These are phyloP conservation scores for Agonopterix subpropinquella DNA, from an alignment of 2,888 invertebrate species.

Conservation along the genomic window DNA sequence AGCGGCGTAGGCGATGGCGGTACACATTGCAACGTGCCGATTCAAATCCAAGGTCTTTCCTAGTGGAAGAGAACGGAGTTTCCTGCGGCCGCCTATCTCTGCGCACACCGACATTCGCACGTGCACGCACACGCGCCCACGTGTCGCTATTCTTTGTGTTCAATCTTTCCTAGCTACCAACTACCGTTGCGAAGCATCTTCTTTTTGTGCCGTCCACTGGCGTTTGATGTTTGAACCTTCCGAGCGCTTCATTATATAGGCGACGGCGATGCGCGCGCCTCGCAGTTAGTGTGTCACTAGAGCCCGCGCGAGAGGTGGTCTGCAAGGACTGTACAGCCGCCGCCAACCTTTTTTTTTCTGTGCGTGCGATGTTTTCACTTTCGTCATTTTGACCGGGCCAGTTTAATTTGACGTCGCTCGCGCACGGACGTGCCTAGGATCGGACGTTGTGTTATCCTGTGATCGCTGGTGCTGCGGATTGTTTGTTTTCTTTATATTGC, in stretches of 20 bases:
- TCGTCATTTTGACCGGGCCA: constrained; percentile 75
- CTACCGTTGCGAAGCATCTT: constrained; percentile 69
- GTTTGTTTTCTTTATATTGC: constrained; percentile 58
- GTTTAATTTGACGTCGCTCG: constrained; percentile 73
- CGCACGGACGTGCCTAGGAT: constrained; percentile 71
- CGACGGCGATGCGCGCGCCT: constrained; percentile 67
- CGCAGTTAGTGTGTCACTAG: constrained; percentile 74
- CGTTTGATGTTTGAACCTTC: constrained; percentile 62
- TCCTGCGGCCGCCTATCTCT: constrained; percentile 75
- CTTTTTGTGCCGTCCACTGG: constrained; percentile 66
- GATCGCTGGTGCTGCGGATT: constrained; percentile 60
- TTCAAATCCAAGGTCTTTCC: constrained; percentile 76
- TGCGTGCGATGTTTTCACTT: constrained; percentile 76
- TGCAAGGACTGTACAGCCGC: constrained; percentile 66
- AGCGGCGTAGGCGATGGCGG: constrained; percentile 71
- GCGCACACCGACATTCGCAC: constrained; percentile 63
- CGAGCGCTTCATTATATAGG: constrained; percentile 70
- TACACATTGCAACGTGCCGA: constrained; percentile 74
- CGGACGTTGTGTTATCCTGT: constrained; percentile 68
- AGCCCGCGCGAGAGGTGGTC: constrained; percentile 70
- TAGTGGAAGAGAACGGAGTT: constrained; percentile 77
- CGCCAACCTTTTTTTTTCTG: constrained; percentile 71
- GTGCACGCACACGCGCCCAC: constrained; percentile 67
- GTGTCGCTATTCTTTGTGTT: constrained; percentile 68
- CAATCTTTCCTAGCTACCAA: constrained; percentile 70